phyloP scores from a whole-genome alignment of 2,888 invertebrate genomes.

The Ptychoptera albimana region DNA sequence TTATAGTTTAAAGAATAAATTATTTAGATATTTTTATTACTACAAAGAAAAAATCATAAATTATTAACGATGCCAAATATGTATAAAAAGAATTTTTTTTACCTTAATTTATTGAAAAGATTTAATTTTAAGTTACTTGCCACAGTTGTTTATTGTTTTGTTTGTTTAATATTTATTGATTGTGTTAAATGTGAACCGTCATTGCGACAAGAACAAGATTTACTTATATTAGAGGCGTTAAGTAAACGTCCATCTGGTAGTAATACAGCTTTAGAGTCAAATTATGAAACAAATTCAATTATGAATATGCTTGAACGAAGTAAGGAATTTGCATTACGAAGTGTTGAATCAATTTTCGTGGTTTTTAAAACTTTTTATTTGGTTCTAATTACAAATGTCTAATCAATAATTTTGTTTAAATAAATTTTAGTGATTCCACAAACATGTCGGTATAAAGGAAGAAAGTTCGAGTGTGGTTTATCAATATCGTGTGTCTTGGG shows the following conservation, averaged over 20 bases:
- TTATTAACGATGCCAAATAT: too few relatives aligned
- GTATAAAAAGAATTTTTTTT: too few relatives aligned
- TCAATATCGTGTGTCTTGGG: slow-evolving; percentile 82
- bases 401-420: slow-evolving; percentile 8
- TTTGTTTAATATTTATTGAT: not conserved
- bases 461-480: slow-evolving; percentile 75
- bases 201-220: slow-evolving; percentile 54
- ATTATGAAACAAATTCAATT: slow-evolving; percentile 47
- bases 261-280: slow-evolving; percentile 11
- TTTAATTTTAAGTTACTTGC: too few relatives aligned
- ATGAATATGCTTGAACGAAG: slow-evolving; percentile 76
- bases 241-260: slow-evolving; percentile 38
- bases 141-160: not conserved
- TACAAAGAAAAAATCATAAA: too few relatives aligned
- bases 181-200: slow-evolving; percentile 19
- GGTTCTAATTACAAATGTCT: not conserved
- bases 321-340: slow-evolving; percentile 29
- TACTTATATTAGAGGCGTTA: slow-evolving; percentile 53
- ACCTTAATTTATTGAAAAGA: too few relatives aligned
- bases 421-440: slow-evolving; percentile 69
- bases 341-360: slow-evolving; percentile 2
- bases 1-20: too few relatives aligned
- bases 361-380: slow-evolving; percentile 1
- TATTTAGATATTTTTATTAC: too few relatives aligned
- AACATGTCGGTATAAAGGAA: slow-evolving; percentile 70